Conservation (phyloP, 2,888 invertebrate species). For the Leptinotarsa haldemani region DNA sequence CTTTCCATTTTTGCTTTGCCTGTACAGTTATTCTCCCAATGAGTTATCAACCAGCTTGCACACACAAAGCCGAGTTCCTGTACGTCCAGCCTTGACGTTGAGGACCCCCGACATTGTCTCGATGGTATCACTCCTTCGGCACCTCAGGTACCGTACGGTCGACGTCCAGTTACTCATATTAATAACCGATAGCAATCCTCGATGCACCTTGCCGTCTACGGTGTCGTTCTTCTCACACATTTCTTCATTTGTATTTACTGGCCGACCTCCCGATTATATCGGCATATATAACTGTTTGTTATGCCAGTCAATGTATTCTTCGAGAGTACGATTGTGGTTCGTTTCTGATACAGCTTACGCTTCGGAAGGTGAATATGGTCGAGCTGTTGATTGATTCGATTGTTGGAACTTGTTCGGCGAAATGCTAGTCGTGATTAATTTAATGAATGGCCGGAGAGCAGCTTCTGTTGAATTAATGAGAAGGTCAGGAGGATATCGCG, state of each 20-base stretch:
- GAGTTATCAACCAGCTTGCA: too few species aligned
- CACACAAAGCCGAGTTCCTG: conserved; percentile 32
- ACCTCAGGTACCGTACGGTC: conserved; percentile 53
- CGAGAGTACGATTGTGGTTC: conserved; percentile 31
- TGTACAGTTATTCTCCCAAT: too few species aligned
- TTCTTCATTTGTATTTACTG: conserved; percentile 57
- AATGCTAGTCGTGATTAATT: conserved; percentile 11
- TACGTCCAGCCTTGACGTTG: conserved; percentile 46
- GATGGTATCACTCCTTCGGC: conserved; percentile 53
- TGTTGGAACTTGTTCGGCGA: conserved; percentile 13
- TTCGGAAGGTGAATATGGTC: conserved; percentile 15
- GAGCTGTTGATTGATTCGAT: conserved; percentile 15
- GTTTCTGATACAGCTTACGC: conserved; percentile 25
- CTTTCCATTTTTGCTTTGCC: too few species aligned
- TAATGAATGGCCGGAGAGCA: conserved; percentile 8
- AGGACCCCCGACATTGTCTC: conserved; percentile 49
- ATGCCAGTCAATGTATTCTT: conserved; percentile 40
- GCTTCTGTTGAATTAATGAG: conserved; percentile 17
- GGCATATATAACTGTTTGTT: conserved; percentile 49
- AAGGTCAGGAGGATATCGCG: conserved; percentile 20
- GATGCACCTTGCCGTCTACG: conserved; percentile 44
- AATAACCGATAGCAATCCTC: conserved; percentile 50
- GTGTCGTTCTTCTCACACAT: conserved; percentile 53
- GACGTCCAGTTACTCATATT: conserved; percentile 53
- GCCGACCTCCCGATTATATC: conserved; percentile 51